Evolutionary conservation across 2,113 vertebrate genomes (phyloP).

Genomic region (Hippocampus guttulatus): DNA sequence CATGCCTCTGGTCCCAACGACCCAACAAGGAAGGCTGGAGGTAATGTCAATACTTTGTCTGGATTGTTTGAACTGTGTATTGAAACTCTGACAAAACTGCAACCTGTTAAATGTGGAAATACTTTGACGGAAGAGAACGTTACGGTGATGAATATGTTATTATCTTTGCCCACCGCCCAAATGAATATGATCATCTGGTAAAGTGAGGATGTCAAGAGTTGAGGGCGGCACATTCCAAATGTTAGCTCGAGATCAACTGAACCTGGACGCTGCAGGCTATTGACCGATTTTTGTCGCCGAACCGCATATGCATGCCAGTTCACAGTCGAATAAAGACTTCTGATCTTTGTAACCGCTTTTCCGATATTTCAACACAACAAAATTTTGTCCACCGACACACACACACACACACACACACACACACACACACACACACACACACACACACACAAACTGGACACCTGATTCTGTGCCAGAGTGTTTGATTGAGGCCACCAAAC

Average conservation of each 20-base stretch:
- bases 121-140: constrained; percentile 31
- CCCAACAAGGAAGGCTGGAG: constrained; percentile 45
- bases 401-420: constrained; percentile 49
- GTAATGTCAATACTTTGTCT: constrained; percentile 37
- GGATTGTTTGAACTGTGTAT: constrained; percentile 11
- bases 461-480: constrained; percentile 66
- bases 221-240: constrained; percentile 8
- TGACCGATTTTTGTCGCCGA: constrained; percentile 7
- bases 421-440: constrained; percentile 58
- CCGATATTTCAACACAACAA: constrained; percentile 68
- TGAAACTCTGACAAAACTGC: constrained; percentile 12
- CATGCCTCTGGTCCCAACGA: constrained; percentile 17
- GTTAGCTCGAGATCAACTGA: constrained; percentile 14
- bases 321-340: constrained; percentile 88
- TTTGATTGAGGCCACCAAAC: constrained; percentile 77
- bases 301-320: constrained; percentile 63
- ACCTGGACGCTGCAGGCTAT: constrained; percentile 18
- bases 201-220: constrained; percentile 6
- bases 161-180: neutral
- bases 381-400: constrained; percentile 59
- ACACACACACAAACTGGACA: constrained; percentile 63
- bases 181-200: neutral
- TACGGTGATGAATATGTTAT: neutral
- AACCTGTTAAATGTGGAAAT: constrained; percentile 3
- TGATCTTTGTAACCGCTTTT: constrained; percentile 71